A percentile compares a stretch with the other conserved stretches of the same genome.
Evolutionary conservation across 2,797 vertebrate genomes (phyloP).

Genomic region (Spinibarbus caldwelli): DNA sequence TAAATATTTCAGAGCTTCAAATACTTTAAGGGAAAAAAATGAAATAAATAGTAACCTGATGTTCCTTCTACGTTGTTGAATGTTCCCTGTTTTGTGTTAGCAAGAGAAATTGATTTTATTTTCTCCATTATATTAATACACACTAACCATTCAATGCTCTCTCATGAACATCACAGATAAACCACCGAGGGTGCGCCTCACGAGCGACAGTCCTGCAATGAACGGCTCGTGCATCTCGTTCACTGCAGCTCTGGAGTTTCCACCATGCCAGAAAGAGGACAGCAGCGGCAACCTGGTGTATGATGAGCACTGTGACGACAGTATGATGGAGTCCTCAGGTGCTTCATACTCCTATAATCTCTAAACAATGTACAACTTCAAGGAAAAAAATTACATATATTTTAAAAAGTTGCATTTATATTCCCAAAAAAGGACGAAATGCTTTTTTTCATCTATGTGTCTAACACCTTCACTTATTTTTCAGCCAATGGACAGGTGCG

Average conservation of each 20-base stretch:
- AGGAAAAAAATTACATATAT: background rate
- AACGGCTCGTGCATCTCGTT: constrained; percentile 88
- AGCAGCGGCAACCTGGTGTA: constrained; percentile 81
- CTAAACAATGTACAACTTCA: background rate
- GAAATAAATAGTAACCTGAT: too few relatives aligned
- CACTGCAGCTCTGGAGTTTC: constrained; percentile 83
- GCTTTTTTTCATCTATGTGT: background rate
- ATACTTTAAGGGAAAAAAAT: background rate
- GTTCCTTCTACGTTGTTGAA: too few relatives aligned
- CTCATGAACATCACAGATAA: constrained; percentile 72
- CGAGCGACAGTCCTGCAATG: constrained; percentile 89
- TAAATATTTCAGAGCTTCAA: background rate
- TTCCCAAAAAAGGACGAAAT: background rate
- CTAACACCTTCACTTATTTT: background rate
- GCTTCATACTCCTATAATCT: constrained; percentile 45
- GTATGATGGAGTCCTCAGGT: constrained; percentile 79
- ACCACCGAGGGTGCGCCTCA: constrained; percentile 79
- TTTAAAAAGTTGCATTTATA: background rate
- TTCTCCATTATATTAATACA: background rate
- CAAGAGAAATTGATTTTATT: background rate
- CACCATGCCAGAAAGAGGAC: constrained; percentile 88
- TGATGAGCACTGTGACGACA: constrained; percentile 82
- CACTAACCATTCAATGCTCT: background rate
- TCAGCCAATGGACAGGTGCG: constrained; percentile 73
- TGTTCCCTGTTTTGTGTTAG: too few relatives aligned